Percentiles rank a stretch among this genome's conserved stretches.
phyloP scores from a whole-genome alignment of 2,113 vertebrate genomes.

The Clarias batrachus region DNA sequence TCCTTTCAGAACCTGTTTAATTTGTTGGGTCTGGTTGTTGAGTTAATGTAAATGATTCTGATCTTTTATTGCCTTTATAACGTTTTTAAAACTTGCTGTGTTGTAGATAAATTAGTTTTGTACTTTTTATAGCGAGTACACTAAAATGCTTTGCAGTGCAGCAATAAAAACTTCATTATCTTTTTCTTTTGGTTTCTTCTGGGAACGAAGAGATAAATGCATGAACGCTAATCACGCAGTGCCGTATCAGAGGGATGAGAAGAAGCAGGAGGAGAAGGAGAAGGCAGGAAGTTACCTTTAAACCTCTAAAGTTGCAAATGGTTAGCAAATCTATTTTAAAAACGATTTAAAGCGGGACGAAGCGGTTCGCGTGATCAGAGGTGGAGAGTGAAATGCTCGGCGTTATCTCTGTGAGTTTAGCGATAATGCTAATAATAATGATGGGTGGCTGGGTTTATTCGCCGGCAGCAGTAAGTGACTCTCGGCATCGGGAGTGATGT shows the following conservation, averaged over 20 bases:
- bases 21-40: not conserved
- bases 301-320: not conserved
- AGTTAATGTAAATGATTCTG: not conserved
- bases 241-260: not conserved
- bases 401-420: not conserved
- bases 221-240: not conserved
- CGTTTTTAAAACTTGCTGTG: not conserved
- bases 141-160: conserved; percentile 6
- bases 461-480: not conserved
- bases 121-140: not conserved
- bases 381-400: not conserved
- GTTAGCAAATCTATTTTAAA: not conserved
- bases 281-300: not conserved
- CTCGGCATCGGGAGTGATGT: conserved; percentile 16
- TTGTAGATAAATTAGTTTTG: not conserved
- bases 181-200: not conserved
- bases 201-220: not conserved
- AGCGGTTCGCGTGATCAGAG: not conserved
- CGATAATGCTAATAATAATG: not conserved
- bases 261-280: not conserved
- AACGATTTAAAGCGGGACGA: not conserved
- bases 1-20: not conserved
- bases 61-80: not conserved
- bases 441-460: not conserved
- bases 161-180: conserved; percentile 18